Conservation (phyloP, 1,140 invertebrate species). For the Thereuonema tuberculata region DNA sequence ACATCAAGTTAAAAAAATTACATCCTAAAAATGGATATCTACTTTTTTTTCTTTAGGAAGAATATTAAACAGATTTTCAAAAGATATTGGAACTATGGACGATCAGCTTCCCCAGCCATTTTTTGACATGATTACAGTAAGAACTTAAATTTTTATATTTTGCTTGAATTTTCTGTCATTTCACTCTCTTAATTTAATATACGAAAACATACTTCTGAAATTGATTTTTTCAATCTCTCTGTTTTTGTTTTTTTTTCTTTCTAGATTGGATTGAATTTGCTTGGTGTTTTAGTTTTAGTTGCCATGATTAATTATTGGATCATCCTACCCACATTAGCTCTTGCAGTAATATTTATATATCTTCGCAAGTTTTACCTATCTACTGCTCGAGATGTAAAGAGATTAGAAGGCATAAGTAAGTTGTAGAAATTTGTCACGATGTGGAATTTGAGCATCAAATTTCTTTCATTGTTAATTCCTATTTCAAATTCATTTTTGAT, state of each 20-base stretch:
- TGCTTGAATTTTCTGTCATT: not conserved
- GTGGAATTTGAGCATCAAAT: no score
- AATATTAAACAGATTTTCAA: constrained; percentile 59
- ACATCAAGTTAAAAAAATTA: no score
- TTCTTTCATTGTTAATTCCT: constrained; percentile 30
- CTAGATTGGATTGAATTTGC: constrained; percentile 8
- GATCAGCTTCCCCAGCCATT: constrained; percentile 1
- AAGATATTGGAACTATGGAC: constrained; percentile 40
- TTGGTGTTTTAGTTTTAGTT: constrained; percentile 3
- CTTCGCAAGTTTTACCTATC: constrained; percentile 14
- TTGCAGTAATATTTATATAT: constrained; percentile 9
- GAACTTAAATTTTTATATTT: not conserved
- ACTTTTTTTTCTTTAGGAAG: constrained; percentile 28
- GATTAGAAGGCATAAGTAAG: constrained; percentile 16
- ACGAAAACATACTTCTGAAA: no score
- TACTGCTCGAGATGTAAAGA: constrained; percentile 17
- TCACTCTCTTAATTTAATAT: not conserved
- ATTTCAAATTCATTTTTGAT: constrained; percentile 29
- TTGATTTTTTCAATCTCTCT: no score
- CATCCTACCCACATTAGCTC: constrained; percentile 9
- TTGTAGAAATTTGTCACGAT: no score
- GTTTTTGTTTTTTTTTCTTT: not conserved
- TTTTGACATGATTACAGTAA: constrained; percentile 10
- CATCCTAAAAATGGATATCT: no score
- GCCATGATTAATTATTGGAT: constrained; percentile 8